Evolutionary conservation across 2,113 vertebrate species (phyloP), one percentile per base, ranked within the genome.

Genomic region (Paraplagusia blochii): DNA sequence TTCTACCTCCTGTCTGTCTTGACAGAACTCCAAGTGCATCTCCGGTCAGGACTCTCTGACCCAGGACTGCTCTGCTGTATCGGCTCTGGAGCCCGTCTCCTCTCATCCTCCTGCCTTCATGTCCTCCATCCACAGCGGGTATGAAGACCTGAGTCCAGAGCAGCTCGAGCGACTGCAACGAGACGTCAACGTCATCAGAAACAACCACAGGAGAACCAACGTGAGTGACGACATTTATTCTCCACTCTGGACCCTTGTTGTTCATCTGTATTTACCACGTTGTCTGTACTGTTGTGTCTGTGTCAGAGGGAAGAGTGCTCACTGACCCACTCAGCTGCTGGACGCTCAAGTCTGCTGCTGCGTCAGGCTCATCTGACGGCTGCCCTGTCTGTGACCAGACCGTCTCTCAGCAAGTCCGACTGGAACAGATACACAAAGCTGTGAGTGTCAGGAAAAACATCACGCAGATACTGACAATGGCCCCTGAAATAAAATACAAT

Each of bases 371-470:
- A 98, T 53, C 61, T 98, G 61, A 80, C 88, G 63, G 69, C 91
- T 5, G 94, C 95, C 1, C 84, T 97, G 72, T 72, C 83, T 46
- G 79, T 62, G 44, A 94, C 91, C 58, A 91, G 91, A 69, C 91
- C 94, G 0, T 98, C 96, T 36, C 87, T 98, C 58, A 91, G 85
- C 81, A 91, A 84, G 60, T 91, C 92, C 0, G 94, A 97, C 84
- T 95, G 94, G 95, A 93, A 82, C 59, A 90, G 79, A 74, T 97
- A 95, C 82, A 74, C 80, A 69, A 91, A 92, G 48, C 88, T 98
- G 96, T 98, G 83, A 96, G 97, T 92, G 43, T 7, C 8, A 36
- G 11, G 19, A 22, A 29, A 29, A 29, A 29, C 19, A 54, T 2
- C 9, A 17, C 7, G 36, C 9, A 8, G 11, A 10, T 10, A n/a